phyloP scores from a whole-genome alignment of 2,113 vertebrate genomes.

The Bos taurus region ARS-UCD2.0 NC_037329.1:6704001-6704500 shows the following conservation, averaged over 20 bases:
- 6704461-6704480: background rate
- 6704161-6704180: background rate
- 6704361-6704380: background rate
- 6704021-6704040: background rate
- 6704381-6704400: background rate
- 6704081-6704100: background rate
- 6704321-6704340: background rate
- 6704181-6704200: background rate
- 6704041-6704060: background rate
- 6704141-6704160: background rate
- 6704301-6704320: background rate
- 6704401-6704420: background rate
- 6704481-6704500: background rate
- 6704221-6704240: background rate
- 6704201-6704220: background rate
- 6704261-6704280: background rate
- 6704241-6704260: background rate
- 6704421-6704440: background rate
- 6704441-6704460: background rate
- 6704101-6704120: background rate
- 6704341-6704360: background rate
- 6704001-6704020: background rate
- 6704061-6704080: background rate
- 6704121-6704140: background rate
- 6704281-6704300: background rate